These are phyloP conservation scores for Ifrita kowaldi DNA, from an alignment of 2,113 vertebrate species.

Conservation along the genomic window DNA sequence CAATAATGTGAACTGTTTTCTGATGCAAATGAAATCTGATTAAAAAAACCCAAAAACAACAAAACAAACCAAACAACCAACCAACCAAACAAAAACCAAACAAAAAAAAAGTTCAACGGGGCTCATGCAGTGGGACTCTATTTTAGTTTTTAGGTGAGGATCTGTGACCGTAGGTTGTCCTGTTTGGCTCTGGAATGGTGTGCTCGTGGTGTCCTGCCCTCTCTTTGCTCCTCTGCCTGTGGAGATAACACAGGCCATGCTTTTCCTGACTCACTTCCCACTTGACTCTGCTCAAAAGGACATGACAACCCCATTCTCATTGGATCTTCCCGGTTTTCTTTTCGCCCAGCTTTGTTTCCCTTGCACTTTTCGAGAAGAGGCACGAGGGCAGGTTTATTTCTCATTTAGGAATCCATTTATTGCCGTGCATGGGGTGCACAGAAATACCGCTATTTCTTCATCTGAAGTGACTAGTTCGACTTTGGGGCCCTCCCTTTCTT, in stretches of 20 bases:
- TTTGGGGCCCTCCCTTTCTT: not conserved
- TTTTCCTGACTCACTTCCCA: not conserved
- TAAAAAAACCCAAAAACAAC: not conserved
- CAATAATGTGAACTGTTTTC: not conserved
- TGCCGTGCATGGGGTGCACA: not conserved
- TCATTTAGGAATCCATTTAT: not conserved
- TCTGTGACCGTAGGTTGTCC: not conserved
- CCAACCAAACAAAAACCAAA: not conserved
- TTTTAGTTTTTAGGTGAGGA: not conserved
- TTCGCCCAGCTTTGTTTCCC: not conserved
- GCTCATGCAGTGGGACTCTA: not conserved
- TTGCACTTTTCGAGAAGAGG: not conserved
- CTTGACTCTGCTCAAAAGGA: not conserved
- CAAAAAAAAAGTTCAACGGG: not conserved
- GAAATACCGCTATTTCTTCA: too few species aligned
- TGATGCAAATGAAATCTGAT: not conserved
- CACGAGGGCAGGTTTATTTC: not conserved
- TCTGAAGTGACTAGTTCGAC: not conserved
- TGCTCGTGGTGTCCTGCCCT: not conserved
- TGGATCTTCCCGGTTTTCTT: not conserved
- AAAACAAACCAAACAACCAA: too few species aligned
- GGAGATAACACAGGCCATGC: not conserved
- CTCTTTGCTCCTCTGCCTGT: not conserved
- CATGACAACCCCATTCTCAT: accelerated
- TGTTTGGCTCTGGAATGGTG: too few species aligned